Evolutionary conservation across 2,888 invertebrate genomes (phyloP).

Genomic region (Prenolepis imparis): DNA sequence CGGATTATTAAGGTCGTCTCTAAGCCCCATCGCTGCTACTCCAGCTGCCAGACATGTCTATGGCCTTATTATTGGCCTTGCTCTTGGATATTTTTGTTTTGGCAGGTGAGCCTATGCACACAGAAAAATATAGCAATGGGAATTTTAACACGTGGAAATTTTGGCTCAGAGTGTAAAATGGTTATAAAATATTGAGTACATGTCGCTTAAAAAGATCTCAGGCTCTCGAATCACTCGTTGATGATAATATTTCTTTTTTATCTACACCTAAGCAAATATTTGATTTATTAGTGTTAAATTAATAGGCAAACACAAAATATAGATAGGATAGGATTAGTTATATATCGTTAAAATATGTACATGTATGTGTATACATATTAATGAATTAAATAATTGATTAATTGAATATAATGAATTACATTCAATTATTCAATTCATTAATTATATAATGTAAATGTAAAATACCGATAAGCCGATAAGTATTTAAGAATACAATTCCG

Average conservation of each 20-base stretch:
- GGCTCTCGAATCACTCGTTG: neutral
- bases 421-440: no score
- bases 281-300: neutral
- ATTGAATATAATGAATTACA: no score
- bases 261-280: neutral
- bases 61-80: slow-evolving; percentile 92
- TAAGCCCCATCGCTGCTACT: slow-evolving; percentile 90
- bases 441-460: no score
- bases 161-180: slow-evolving; percentile 1
- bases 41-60: slow-evolving; percentile 92
- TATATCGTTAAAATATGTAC: no score
- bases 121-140: neutral
- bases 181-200: slow-evolving; percentile 9
- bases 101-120: slow-evolving; percentile 90
- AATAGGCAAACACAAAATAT: no score
- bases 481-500: neutral
- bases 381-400: no score
- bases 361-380: no score
- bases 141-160: slow-evolving; percentile 19
- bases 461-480: no score
- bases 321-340: no score
- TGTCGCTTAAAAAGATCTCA: neutral
- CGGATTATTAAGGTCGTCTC: slow-evolving; percentile 91
- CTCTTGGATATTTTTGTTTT: slow-evolving; percentile 95
- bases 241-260: neutral